phyloP scores from a whole-genome alignment of 1,140 invertebrate genomes.

The Drosophila malerkotliana region DNA sequence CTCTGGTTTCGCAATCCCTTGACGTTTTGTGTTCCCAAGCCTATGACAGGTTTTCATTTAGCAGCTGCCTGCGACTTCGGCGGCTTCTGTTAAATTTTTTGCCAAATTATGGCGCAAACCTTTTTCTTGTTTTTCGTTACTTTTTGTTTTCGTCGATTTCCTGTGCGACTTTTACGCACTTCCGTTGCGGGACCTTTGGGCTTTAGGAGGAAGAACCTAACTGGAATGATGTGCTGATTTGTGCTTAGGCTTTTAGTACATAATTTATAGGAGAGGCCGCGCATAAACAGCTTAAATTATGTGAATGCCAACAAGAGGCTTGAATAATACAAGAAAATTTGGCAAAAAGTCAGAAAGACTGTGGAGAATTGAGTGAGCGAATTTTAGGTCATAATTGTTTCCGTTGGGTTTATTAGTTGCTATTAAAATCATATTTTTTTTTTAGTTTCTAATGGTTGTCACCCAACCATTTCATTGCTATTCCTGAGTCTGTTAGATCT shows the following conservation, averaged over 20 bases:
- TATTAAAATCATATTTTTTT: not conserved
- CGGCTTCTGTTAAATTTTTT: conserved; percentile 58
- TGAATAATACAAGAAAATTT: conserved; percentile 23
- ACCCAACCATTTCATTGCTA: not conserved
- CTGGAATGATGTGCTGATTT: conserved; percentile 75
- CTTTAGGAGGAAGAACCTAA: conserved; percentile 29
- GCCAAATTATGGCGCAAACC: conserved; percentile 59
- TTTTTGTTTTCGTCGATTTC: conserved; percentile 62
- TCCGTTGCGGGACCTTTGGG: conserved; percentile 44
- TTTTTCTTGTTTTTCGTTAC: conserved; percentile 31
- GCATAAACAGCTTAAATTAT: conserved; percentile 79
- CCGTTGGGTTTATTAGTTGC: not conserved
- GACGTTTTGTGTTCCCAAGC: conserved; percentile 16
- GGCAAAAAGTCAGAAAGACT: conserved; percentile 13
- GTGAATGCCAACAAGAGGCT: conserved; percentile 36
- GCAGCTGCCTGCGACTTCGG: conserved; percentile 22
- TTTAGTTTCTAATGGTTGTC: not conserved
- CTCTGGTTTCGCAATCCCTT: conserved; percentile 4
- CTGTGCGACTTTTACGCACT: conserved; percentile 64
- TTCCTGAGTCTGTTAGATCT: not conserved
- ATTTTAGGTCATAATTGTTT: not conserved
- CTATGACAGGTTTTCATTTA: conserved; percentile 52
- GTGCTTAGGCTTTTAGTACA: conserved; percentile 70
- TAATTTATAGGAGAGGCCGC: conserved; percentile 69
- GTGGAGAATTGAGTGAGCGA: not conserved